Evolutionary conservation across 2,888 invertebrate species (phyloP).

Genomic region (Phortica magna): DNA sequence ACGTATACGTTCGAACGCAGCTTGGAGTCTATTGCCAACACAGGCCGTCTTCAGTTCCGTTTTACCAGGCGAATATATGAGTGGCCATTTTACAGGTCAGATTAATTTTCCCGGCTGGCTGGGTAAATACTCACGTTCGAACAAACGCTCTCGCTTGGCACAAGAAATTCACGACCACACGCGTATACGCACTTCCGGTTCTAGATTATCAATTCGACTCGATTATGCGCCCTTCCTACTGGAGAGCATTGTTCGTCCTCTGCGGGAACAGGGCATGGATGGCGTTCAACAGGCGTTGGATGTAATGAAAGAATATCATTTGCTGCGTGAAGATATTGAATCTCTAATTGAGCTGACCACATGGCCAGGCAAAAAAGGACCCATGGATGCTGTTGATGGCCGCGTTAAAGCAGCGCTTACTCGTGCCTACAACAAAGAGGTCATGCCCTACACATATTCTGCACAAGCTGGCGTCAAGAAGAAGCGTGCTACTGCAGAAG

Average conservation of each 20-base stretch:
- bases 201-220: conserved; percentile 88
- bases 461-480: conserved; percentile 81
- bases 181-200: conserved; percentile 88
- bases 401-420: conserved; percentile 97
- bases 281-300: conserved; percentile 86
- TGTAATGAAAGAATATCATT: conserved; percentile 89
- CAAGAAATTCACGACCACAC: conserved; percentile 94
- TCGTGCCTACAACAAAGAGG: conserved; percentile 92
- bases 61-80: conserved; percentile 91
- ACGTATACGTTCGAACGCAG: conserved; percentile 86
- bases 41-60: conserved; percentile 95
- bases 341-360: conserved; percentile 89
- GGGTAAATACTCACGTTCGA: conserved; percentile 93
- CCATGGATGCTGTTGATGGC: conserved; percentile 86
- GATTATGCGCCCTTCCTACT: conserved; percentile 92
- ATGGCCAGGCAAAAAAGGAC: conserved; percentile 90
- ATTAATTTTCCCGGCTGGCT: conserved; percentile 97
- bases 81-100: conserved; percentile 87
- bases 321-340: conserved; percentile 95
- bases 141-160: conserved; percentile 88
- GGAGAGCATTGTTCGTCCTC: conserved; percentile 86
- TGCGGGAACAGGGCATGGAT: conserved; percentile 84
- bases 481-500: conserved; percentile 80
- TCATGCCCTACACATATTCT: conserved; percentile 88
- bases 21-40: conserved; percentile 92